A percentile compares a stretch with the other conserved stretches of the same genome.
These are phyloP conservation scores for Camponotus vicinus DNA, from an alignment of 1,140 invertebrate species.

Conservation along the genomic window DNA sequence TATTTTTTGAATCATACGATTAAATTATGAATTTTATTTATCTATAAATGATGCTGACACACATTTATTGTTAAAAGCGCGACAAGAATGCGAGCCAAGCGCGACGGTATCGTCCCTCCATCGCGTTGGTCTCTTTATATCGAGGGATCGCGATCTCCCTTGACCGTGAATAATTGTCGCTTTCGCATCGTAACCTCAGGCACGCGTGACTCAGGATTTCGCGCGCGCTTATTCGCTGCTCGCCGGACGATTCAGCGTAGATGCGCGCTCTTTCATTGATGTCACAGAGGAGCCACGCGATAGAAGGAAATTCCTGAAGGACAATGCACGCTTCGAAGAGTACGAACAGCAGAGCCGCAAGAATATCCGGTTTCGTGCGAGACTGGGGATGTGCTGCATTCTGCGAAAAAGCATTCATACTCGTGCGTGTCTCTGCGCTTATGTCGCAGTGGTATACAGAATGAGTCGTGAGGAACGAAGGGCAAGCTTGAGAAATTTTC, in stretches of 20 bases:
- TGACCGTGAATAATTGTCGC: conserved; percentile 61
- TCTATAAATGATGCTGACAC: not conserved
- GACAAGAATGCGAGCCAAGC: conserved; percentile 14
- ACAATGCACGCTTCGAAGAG: conserved; percentile 61
- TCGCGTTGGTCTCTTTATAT: conserved; percentile 50
- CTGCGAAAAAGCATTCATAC: conserved; percentile 73
- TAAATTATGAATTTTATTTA: conserved; percentile 10
- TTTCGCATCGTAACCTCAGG: conserved; percentile 44
- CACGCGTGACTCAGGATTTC: conserved; percentile 41
- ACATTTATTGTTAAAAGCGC: conserved; percentile 20
- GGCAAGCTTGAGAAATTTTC: not conserved
- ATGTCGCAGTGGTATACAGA: conserved; percentile 60
- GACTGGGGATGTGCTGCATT: conserved; percentile 71
- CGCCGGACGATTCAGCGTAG: not conserved
- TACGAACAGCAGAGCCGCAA: conserved; percentile 68
- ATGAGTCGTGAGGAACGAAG: conserved; percentile 26
- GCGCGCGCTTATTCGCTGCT: conserved; percentile 17
- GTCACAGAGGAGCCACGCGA: conserved; percentile 47
- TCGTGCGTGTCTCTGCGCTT: conserved; percentile 36
- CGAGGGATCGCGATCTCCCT: conserved; percentile 45
- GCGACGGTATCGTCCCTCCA: conserved; percentile 33
- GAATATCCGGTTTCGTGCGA: conserved; percentile 81
- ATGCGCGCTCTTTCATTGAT: conserved; percentile 59
- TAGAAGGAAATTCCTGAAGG: conserved; percentile 63
- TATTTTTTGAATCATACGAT: not conserved